phyloP scores from a whole-genome alignment of 2,797 vertebrate genomes.

The Sternotherus odoratus region DNA sequence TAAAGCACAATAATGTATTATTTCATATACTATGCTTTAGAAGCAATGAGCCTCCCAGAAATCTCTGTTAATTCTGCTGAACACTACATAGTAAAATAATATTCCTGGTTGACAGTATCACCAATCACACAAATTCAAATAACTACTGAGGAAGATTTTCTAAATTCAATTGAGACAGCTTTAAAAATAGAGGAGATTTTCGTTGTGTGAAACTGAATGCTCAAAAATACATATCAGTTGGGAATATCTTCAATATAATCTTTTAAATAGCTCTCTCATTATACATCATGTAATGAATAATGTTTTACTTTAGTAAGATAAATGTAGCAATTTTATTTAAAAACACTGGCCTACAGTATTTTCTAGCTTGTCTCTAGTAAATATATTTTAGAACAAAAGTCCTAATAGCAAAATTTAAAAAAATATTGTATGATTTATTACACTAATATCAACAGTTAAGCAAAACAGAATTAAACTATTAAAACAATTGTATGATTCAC shows the following conservation, averaged over 20 bases:
- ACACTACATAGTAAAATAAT: neutral
- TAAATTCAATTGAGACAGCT: neutral
- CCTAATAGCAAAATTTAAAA: slow-evolving; percentile 59
- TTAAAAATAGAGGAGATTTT: neutral
- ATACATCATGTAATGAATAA: neutral
- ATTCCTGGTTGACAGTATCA: neutral
- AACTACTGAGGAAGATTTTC: neutral
- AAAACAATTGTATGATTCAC: slow-evolving; percentile 70
- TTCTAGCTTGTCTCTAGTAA: slow-evolving; percentile 19
- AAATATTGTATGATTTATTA: slow-evolving; percentile 70
- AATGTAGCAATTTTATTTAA: neutral
- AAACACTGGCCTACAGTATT: slow-evolving; percentile 7
- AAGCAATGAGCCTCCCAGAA: slow-evolving; percentile 20
- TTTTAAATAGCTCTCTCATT: slow-evolving; percentile 19
- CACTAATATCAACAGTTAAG: slow-evolving; percentile 63
- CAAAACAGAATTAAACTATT: slow-evolving; percentile 56
- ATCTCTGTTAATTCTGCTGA: slow-evolving; percentile 4
- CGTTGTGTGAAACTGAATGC: neutral
- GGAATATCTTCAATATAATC: neutral
- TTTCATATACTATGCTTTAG: neutral
- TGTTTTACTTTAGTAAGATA: neutral
- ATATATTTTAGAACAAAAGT: slow-evolving; percentile 50
- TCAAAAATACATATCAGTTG: neutral
- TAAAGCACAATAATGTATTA: slow-evolving; percentile 3
- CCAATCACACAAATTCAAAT: neutral